Percentiles rank a stretch among this genome's conserved stretches.
Conservation (phyloP, 2,888 invertebrate genomes). For the Ctenicera cuprea region DNA sequence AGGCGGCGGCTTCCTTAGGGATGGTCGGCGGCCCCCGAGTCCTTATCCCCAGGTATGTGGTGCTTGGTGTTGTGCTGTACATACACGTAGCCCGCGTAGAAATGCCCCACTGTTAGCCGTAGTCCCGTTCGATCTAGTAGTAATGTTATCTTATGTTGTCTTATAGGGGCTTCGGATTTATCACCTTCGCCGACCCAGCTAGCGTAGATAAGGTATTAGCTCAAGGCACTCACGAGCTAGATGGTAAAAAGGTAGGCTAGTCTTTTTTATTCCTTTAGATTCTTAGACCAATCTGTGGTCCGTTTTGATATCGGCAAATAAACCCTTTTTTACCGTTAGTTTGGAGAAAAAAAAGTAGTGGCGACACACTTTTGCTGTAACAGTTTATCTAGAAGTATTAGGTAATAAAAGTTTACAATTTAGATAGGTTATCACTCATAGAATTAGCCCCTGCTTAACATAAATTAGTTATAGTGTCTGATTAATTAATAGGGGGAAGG, state of each 20-base stretch:
- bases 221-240: slow-evolving; percentile 98
- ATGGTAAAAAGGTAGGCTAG: slow-evolving; percentile 97
- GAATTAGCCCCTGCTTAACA: too few species aligned
- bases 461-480: too few species aligned
- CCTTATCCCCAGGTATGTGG: slow-evolving; percentile 75
- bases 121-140: slow-evolving; percentile 60
- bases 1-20: slow-evolving; percentile 73
- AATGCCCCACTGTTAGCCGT: slow-evolving; percentile 64
- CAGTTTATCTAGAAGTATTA: too few species aligned
- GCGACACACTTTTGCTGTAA: not conserved
- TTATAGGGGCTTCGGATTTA: slow-evolving; percentile 99
- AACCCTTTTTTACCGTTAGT: slow-evolving; percentile 39
- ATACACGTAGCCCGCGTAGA: slow-evolving; percentile 64
- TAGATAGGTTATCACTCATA: too few species aligned
- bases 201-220: slow-evolving; percentile 99
- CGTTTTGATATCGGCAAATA: slow-evolving; percentile 40
- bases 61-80: slow-evolving; percentile 66
- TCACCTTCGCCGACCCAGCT: slow-evolving; percentile 98
- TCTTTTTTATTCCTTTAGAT: slow-evolving; percentile 58
- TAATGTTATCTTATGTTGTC: slow-evolving; percentile 69
- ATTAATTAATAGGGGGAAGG: too few species aligned
- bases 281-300: slow-evolving; percentile 48
- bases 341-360: not conserved
- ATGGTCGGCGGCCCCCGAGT: slow-evolving; percentile 73
- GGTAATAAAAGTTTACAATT: too few species aligned